These are phyloP conservation scores for Cephus pygmeus DNA, from an alignment of 2,888 invertebrate genomes.

Conservation along the genomic window DNA sequence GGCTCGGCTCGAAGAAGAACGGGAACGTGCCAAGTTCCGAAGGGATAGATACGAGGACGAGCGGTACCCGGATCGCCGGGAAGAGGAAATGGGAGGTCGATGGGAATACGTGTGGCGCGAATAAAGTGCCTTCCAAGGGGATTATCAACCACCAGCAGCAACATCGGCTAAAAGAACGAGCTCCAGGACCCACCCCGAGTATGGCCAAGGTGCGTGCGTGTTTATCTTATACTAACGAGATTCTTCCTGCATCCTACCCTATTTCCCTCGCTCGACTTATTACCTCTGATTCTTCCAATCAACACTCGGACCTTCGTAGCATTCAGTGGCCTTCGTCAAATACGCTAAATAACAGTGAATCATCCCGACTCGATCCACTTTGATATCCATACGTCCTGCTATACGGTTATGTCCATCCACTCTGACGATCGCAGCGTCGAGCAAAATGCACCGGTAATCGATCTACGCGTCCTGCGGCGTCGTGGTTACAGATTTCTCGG, in stretches of 20 bases:
- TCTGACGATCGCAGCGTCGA: not conserved
- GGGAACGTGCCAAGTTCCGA: not conserved
- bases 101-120: not conserved
- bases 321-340: not conserved
- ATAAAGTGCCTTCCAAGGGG: not conserved
- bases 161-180: not conserved
- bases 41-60: not conserved
- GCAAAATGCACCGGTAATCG: not conserved
- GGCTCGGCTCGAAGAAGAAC: not conserved
- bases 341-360: not conserved
- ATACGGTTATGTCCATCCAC: not conserved
- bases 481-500: not conserved
- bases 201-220: constrained; percentile 2
- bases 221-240: not conserved
- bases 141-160: not conserved
- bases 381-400: not conserved
- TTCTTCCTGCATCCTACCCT: not conserved
- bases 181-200: constrained; percentile 38
- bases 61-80: not conserved
- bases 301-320: not conserved
- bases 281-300: not conserved
- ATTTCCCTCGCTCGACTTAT: not conserved
- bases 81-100: constrained; percentile 1
- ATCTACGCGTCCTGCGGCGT: not conserved
- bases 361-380: not conserved